Conservation (phyloP, 2,888 invertebrate species). For the Plebejus melissa region DNA sequence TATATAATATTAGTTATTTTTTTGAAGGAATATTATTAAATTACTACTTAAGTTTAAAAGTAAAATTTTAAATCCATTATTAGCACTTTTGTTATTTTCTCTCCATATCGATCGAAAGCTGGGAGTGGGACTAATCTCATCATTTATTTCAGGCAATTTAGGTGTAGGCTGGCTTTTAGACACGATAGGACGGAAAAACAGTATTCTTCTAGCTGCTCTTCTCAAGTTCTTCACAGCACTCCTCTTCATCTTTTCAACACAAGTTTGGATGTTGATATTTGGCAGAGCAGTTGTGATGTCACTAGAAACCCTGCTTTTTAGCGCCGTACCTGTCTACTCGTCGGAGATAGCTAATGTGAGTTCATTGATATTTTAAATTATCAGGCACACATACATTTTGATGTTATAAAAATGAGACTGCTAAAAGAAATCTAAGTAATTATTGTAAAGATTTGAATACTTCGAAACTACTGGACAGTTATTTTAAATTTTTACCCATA, state of each 20-base stretch:
- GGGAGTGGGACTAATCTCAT: too few relatives aligned
- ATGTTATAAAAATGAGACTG: background rate
- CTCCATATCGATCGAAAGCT: too few relatives aligned
- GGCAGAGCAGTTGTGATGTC: slow-evolving; percentile 39
- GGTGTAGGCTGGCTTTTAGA: background rate
- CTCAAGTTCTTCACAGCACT: slow-evolving; percentile 34
- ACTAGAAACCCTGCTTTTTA: background rate
- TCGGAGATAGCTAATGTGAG: slow-evolving; percentile 19
- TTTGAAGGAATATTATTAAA: too few relatives aligned
- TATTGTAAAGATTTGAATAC: too few relatives aligned
- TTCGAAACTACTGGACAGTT: too few relatives aligned
- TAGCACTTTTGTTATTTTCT: too few relatives aligned
- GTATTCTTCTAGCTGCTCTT: background rate
- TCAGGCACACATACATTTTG: too few relatives aligned
- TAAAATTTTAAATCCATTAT: too few relatives aligned
- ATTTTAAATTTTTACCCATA: too few relatives aligned
- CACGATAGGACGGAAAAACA: slow-evolving; percentile 5
- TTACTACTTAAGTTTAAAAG: too few relatives aligned
- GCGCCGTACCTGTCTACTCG: background rate
- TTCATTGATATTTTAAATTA: background rate
- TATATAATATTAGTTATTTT: too few relatives aligned
- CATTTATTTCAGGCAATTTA: background rate
- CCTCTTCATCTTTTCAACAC: slow-evolving; percentile 42
- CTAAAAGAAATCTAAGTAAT: background rate
- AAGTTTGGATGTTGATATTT: slow-evolving; percentile 45